Evolutionary conservation across 2,113 vertebrate genomes (phyloP).

Genomic region (Ciconia boyciana): DNA sequence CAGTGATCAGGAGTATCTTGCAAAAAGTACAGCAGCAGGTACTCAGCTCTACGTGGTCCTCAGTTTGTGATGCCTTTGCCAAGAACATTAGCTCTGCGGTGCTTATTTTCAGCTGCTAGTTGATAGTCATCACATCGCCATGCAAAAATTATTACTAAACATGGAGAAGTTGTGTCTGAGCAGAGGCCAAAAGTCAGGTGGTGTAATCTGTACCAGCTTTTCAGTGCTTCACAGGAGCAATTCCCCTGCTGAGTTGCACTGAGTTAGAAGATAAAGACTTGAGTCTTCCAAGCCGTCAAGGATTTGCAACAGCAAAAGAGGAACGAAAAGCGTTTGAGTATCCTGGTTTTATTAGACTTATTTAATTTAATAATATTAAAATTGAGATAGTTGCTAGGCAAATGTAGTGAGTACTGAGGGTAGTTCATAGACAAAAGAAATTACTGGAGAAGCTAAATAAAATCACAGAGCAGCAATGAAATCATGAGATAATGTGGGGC

Average conservation of each 20-base stretch:
- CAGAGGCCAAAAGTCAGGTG: not conserved
- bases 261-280: not conserved
- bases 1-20: not conserved
- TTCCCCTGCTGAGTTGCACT: not conserved
- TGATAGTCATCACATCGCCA: not conserved
- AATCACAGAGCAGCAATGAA: slow-evolving; percentile 1
- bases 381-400: not conserved
- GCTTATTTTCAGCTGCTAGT: not conserved
- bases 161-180: not conserved
- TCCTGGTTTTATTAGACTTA: not conserved
- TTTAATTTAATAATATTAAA: slow-evolving; percentile 5
- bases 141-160: not conserved
- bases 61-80: not conserved
- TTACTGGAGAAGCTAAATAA: not conserved
- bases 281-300: not conserved
- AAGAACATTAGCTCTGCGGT: not conserved
- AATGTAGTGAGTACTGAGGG: not conserved
- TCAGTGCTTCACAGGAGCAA: not conserved
- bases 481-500: not conserved
- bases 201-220: not conserved
- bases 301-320: not conserved
- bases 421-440: not conserved
- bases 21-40: not conserved
- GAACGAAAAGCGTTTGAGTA: not conserved
- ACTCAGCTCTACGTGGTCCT: not conserved